phyloP scores from a whole-genome alignment of 2,113 vertebrate species.

The Bungarus multicinctus region DNA sequence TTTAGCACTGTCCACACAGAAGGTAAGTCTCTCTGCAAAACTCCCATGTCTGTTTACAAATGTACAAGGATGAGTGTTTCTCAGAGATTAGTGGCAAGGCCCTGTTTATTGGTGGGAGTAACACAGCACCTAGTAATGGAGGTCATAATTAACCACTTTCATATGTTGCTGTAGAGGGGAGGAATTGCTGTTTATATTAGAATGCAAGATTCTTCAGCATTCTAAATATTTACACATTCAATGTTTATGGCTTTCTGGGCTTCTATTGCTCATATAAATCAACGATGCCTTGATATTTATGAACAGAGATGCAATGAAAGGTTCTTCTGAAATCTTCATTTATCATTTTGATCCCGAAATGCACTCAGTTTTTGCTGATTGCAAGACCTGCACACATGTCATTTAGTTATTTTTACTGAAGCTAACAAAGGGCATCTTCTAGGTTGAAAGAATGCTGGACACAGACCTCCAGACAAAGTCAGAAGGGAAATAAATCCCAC shows the following conservation, averaged over 20 bases:
- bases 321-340: slow-evolving; percentile 1
- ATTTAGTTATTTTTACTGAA: background rate
- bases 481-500: background rate
- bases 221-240: slow-evolving; percentile 60
- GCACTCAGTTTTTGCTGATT: background rate
- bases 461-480: background rate
- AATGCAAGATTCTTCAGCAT: slow-evolving; percentile 28
- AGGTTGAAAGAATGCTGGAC: background rate
- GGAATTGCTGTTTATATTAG: slow-evolving; percentile 41
- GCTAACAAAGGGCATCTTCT: background rate
- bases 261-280: slow-evolving; percentile 42
- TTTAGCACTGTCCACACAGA: background rate
- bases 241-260: slow-evolving; percentile 53
- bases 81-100: slow-evolving; percentile 22
- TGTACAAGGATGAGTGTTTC: slow-evolving; percentile 22
- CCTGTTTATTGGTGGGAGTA: slow-evolving; percentile 37
- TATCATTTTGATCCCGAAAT: background rate
- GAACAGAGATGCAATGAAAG: background rate
- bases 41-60: slow-evolving; percentile 18
- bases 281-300: background rate
- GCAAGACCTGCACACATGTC: background rate
- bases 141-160: slow-evolving; percentile 25
- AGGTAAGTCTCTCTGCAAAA: slow-evolving; percentile 4
- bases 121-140: slow-evolving; percentile 24
- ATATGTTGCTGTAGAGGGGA: slow-evolving; percentile 24